Percentiles rank a stretch among this genome's conserved stretches.
These are phyloP conservation scores for Danionella dracula DNA, from an alignment of 2,797 vertebrate genomes.

Conservation along the genomic window DNA sequence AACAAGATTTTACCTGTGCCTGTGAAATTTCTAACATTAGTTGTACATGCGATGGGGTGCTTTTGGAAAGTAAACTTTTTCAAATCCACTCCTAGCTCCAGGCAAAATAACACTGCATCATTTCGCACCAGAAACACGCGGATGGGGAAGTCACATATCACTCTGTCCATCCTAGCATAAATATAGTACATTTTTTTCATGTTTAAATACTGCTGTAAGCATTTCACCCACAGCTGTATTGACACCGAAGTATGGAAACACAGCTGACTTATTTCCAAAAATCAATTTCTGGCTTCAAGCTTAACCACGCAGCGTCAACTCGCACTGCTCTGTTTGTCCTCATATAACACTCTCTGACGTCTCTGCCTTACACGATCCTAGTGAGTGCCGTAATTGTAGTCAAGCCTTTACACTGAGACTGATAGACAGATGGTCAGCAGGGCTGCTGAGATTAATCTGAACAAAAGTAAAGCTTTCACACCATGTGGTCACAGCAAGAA, in stretches of 20 bases:
- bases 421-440: conserved; percentile 36
- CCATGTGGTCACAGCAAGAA: conserved; percentile 30
- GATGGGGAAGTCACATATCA: background rate
- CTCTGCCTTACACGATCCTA: background rate
- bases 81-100: too few relatives aligned
- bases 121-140: too few relatives aligned
- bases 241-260: background rate
- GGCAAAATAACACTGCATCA: too few relatives aligned
- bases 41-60: too few relatives aligned
- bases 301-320: background rate
- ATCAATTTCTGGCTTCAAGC: background rate
- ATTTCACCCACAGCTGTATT: too few relatives aligned
- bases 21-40: too few relatives aligned
- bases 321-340: background rate
- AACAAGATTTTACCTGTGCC: too few relatives aligned
- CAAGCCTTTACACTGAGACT: conserved; percentile 18
- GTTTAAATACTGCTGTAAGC: too few relatives aligned
- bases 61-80: too few relatives aligned
- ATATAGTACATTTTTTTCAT: too few relatives aligned
- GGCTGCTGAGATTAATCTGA: conserved; percentile 39
- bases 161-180: background rate
- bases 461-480: conserved; percentile 31
- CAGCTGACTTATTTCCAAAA: background rate
- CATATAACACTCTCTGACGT: background rate
- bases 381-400: conserved; percentile 8